Evolutionary conservation across 1,140 invertebrate genomes (phyloP).

Genomic region (Euglossa dilemma): DNA sequence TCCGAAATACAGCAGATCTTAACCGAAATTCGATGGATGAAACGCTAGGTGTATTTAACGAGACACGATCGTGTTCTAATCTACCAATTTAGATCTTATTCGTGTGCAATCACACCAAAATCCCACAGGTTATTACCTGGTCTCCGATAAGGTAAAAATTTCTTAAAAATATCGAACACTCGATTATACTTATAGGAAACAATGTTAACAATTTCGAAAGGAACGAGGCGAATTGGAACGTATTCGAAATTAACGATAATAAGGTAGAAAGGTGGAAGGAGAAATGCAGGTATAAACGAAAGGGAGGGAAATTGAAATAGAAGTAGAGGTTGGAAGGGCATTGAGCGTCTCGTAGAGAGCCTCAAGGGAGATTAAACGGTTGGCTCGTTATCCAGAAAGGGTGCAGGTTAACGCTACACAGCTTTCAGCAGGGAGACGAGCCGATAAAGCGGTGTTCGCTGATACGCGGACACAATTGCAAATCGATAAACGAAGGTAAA

Average conservation of each 20-base stretch:
- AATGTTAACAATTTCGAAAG: too few species aligned
- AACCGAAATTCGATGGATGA: background rate
- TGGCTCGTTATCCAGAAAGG: conserved; percentile 28
- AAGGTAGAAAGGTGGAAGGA: background rate
- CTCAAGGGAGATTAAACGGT: conserved; percentile 43
- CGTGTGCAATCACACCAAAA: too few species aligned
- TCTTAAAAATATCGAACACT: too few species aligned
- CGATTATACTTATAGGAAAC: too few species aligned
- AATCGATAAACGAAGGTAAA: conserved; percentile 20
- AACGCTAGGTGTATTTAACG: background rate
- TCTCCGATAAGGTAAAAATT: too few species aligned
- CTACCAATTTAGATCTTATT: background rate
- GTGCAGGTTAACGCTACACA: background rate
- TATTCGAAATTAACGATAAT: background rate
- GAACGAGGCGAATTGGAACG: too few species aligned
- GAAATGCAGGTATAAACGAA: too few species aligned
- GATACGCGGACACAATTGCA: background rate
- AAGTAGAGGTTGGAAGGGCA: background rate
- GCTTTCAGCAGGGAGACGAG: background rate
- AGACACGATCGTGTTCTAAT: background rate
- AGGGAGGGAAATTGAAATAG: background rate
- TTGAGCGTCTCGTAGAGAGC: background rate
- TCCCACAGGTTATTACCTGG: background rate
- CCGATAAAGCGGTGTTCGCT: conserved; percentile 14
- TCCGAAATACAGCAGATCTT: too few species aligned